Conservation (phyloP, 2,888 invertebrate species). For the Bimastos eiseni region DNA sequence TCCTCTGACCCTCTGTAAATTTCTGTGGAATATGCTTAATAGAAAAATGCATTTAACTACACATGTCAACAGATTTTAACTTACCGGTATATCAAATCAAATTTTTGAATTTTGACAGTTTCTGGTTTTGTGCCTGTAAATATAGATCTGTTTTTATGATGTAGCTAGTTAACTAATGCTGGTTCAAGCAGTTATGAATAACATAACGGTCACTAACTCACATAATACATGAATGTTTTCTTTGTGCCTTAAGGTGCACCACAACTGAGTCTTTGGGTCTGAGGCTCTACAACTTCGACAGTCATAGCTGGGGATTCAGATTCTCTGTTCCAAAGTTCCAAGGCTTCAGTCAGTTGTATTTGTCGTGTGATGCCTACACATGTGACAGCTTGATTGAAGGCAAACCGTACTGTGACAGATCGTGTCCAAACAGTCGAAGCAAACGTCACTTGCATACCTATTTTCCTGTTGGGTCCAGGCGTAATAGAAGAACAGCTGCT, state of each 20-base stretch:
- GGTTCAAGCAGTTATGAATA: neutral
- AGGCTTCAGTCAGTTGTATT: constrained; percentile 35
- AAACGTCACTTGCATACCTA: neutral
- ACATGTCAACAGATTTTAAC: neutral
- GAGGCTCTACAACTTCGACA: constrained; percentile 40
- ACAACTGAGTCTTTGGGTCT: constrained; percentile 14
- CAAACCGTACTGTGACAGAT: constrained; percentile 43
- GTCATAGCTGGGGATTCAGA: constrained; percentile 42
- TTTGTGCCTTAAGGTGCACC: constrained; percentile 17
- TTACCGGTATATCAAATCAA: neutral
- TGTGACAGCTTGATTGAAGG: constrained; percentile 39
- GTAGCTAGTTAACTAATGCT: neutral
- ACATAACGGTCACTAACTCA: neutral
- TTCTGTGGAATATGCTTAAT: neutral
- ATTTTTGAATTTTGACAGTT: neutral
- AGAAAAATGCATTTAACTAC: neutral
- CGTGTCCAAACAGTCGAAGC: constrained; percentile 31
- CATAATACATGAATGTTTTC: neutral
- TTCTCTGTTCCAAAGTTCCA: constrained; percentile 42
- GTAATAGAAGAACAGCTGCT: neutral
- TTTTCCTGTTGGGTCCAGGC: neutral
- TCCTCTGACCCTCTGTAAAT: neutral
- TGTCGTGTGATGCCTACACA: constrained; percentile 41
- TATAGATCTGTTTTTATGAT: neutral
- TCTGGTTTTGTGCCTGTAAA: neutral